Evolutionary conservation across 2,797 vertebrate species (phyloP), one percentile per base, ranked within the genome.

Genomic region (Falco cherrug): DNA sequence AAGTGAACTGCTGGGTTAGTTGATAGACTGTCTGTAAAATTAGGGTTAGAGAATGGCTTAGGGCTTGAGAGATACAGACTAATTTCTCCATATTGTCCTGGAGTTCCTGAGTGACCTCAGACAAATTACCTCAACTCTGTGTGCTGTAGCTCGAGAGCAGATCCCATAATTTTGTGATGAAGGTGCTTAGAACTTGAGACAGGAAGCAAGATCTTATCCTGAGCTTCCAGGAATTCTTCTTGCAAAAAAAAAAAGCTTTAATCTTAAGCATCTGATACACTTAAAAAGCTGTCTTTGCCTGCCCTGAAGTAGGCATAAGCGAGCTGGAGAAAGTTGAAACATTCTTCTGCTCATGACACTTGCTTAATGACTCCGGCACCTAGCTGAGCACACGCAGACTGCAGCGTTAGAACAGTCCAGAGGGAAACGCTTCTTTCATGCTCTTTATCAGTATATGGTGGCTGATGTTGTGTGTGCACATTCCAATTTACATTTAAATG

Each of bases 201-300:
- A 73, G 97, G 96, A 96, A 92, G 14, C 0, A 4, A 85, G 90
- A 85, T 97, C 57, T 95, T 95, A 94, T 87, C 84, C 53, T 33
- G 2, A 81, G 10, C 82, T 95, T 96, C 95, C 94, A 93, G 90
- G 61, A 94, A 95, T 97, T 96, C 77, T 96, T 93, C 92, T 90
- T 33, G 12, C 0, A 12, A 15, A 45, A 31, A 45, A 39, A 65
- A 79, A 37, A 37, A 45, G 43, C 18, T 45, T 45, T 47, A 47
- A 57, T 26, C 16, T 78, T 37, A 28, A 47, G n/a, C 48, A 71
- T 84, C 63, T 53, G 53, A 20, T 67, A 25, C 13, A 9, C 24
- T 77, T 54, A 16, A 61, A 59, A 65, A 69, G 22, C 85, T 85
- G 85, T 4, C n/a, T 77, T 51, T 73, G 70, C 35, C 45, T 77